phyloP scores from a whole-genome alignment of 2,888 invertebrate genomes.

The Eucera pruinosa region DNA sequence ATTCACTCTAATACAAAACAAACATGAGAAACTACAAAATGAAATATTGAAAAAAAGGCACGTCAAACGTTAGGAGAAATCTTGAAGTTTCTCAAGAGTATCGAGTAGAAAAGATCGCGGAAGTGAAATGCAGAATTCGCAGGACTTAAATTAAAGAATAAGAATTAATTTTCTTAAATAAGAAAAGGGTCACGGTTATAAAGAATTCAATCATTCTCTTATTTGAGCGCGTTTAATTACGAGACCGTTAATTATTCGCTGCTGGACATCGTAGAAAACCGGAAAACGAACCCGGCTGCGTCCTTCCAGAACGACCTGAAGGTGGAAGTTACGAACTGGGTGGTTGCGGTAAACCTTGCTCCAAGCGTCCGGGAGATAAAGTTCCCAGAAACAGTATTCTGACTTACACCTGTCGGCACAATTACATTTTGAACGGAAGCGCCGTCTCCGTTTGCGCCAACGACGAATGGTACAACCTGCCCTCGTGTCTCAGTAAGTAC shows the following conservation, averaged over 20 bases:
- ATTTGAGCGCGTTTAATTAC: constrained; percentile 28
- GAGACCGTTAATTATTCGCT: constrained; percentile 32
- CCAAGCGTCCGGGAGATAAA: constrained; percentile 65
- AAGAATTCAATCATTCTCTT: constrained; percentile 29
- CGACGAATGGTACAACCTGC: constrained; percentile 67
- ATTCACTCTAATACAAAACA: background rate
- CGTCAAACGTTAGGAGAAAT: background rate
- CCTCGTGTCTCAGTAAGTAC: constrained; percentile 69
- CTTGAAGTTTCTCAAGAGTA: too few species aligned
- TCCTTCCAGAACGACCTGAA: constrained; percentile 66
- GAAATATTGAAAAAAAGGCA: background rate
- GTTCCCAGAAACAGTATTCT: constrained; percentile 72
- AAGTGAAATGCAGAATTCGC: too few species aligned
- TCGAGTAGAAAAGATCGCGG: too few species aligned
- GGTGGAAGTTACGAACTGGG: constrained; percentile 69
- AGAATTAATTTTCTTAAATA: too few species aligned
- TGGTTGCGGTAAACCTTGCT: constrained; percentile 68
- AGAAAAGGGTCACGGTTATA: background rate
- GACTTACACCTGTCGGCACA: constrained; percentile 71
- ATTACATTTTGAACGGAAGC: constrained; percentile 72
- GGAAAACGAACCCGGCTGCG: constrained; percentile 59
- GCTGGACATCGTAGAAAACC: constrained; percentile 24
- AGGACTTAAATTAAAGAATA: too few species aligned
- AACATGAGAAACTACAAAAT: background rate
- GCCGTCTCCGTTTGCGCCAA: constrained; percentile 68